Base-by-base conservation (phyloP, 2,888 invertebrate genomes). In the Homarus gammarus region DNA sequence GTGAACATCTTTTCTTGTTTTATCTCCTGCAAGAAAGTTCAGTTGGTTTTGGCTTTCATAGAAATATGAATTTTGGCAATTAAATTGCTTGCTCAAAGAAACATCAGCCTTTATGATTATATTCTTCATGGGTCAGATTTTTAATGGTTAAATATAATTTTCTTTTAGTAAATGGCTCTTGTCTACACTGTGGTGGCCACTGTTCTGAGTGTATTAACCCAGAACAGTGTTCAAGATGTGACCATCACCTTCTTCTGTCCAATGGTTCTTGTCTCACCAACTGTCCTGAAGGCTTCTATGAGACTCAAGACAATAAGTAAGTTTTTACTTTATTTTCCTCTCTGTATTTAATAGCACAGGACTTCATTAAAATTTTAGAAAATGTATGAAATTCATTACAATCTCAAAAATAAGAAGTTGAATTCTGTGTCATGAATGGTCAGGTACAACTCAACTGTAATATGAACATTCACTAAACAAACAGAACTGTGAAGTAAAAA, bases 141-240 rank as follows among this genome's bases (percentile, higher is more conserved):
- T 10, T 78, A 22, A 33, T 75, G 12, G 3, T 51, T 64, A 49
- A 6, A n/a, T 0, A 27, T 6, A 85, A 40, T 70, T 2, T 87
- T 90, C 70, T 84, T 81, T 15, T 68, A 86, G 84, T 79, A 84
- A 90, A 90, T 75, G 85, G 79, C 1, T 78, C 96, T 0, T 98
- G 98, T 93, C 95, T 97, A 6, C 96, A 97, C 0, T 98, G 98
- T 93, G 97, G 97, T 90, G 96, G 97, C 12, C 97, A 97, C 93
- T 97, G 98, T 93, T 96, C 96, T 40, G 97, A 97, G 90, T 98
- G 98, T 93, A 96, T 97, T 92, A 97, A 96, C 92, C 96, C 97
- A 5, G 96, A 97, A 93, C 96, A 96, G 92, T 98, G 98, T 93
- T 97, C 96, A 68, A 97, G 97, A 92, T 98, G 98, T 93, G 97